phyloP scores from a whole-genome alignment of 2,797 vertebrate genomes.

The Epinephelus coioides region DNA sequence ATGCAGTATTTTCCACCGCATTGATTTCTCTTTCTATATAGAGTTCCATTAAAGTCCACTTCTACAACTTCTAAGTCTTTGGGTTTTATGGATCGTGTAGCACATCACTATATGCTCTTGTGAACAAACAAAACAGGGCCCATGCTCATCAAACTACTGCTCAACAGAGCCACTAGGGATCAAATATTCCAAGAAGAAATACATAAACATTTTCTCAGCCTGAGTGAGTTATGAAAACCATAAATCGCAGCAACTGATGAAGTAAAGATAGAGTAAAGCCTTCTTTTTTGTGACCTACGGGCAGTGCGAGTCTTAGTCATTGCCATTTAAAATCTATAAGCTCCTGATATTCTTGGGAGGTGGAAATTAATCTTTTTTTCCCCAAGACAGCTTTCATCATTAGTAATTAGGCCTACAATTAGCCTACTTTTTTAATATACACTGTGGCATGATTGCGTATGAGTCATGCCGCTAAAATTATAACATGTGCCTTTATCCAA shows the following conservation, averaged over 20 bases:
- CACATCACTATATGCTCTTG: not conserved
- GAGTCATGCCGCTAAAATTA: constrained; percentile 15
- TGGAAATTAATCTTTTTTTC: constrained; percentile 25
- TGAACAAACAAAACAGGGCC: not conserved
- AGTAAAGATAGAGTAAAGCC: not conserved
- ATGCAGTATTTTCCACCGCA: not conserved
- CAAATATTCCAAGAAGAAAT: too few relatives aligned
- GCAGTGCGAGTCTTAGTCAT: not conserved
- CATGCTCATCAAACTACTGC: not conserved
- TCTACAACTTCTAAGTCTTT: not conserved
- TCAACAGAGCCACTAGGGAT: too few relatives aligned
- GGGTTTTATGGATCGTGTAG: not conserved
- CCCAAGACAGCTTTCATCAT: constrained; percentile 31
- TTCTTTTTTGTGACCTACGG: constrained; percentile 16
- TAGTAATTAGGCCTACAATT: constrained; percentile 55
- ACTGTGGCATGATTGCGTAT: not conserved
- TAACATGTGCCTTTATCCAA: not conserved
- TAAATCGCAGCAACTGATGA: not conserved
- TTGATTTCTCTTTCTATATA: not conserved
- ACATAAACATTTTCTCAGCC: too few relatives aligned
- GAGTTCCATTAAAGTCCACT: not conserved
- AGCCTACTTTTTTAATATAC: constrained; percentile 44
- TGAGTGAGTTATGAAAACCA: not conserved
- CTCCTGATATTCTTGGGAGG: constrained; percentile 21
- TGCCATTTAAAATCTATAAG: constrained; percentile 23